Conservation (phyloP, 2,797 vertebrate species). For the Chromobotia macracanthus region DNA sequence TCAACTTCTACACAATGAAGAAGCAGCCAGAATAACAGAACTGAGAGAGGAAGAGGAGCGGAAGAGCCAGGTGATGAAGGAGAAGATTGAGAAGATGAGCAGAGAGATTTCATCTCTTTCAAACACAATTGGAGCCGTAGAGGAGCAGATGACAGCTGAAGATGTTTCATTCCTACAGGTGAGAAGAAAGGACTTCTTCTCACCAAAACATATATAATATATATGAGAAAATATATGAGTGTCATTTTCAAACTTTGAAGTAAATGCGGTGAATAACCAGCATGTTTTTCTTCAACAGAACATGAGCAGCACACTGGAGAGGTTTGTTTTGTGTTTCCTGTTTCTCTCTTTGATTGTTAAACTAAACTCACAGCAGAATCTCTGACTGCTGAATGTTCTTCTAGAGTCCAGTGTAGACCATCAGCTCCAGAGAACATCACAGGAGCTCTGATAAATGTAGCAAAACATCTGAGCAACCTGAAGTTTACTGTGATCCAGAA, state of each 20-base stretch:
- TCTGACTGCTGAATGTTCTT: not conserved
- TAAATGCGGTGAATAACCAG: not conserved
- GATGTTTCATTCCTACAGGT: constrained; percentile 23
- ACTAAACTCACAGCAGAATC: not conserved
- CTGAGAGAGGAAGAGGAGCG: constrained; percentile 26
- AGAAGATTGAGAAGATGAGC: not conserved
- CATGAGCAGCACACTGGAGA: not conserved
- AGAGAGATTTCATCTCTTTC: constrained; percentile 13
- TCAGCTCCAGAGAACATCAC: constrained; percentile 5
- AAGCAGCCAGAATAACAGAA: not conserved
- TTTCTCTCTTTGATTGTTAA: not conserved
- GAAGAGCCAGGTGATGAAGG: constrained; percentile 1
- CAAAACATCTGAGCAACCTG: constrained; percentile 5
- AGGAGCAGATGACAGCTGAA: constrained; percentile 21
- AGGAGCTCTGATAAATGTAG: not conserved
- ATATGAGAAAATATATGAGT: no score
- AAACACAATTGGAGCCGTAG: not conserved
- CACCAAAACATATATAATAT: no score
- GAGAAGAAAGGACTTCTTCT: no score
- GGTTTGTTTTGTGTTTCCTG: constrained; percentile 1
- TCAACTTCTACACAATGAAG: constrained; percentile 1
- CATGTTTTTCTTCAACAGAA: not conserved
- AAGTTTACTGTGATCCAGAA: constrained; percentile 16
- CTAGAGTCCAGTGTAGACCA: not conserved
- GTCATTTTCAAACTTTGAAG: not conserved